Evolutionary conservation across 2,888 invertebrate genomes (phyloP).

Genomic region (Drosophila subquinaria): DNA sequence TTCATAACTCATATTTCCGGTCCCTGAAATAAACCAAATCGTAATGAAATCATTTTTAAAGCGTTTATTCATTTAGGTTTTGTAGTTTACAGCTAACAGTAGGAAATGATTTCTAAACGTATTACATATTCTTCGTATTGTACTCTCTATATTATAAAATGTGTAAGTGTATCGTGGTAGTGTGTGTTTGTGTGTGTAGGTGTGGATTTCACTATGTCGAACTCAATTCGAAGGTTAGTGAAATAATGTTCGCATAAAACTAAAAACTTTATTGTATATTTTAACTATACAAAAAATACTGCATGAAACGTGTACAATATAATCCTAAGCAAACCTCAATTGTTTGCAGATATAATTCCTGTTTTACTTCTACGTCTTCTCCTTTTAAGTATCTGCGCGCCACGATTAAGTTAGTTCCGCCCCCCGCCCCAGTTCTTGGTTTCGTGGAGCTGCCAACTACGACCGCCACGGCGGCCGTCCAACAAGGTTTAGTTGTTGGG

Average conservation of each 20-base stretch:
- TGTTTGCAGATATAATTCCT: conserved; percentile 45
- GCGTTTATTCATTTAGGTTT: conserved; percentile 75
- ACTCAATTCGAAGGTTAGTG: conserved; percentile 65
- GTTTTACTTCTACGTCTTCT: conserved; percentile 16
- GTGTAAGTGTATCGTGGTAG: conserved; percentile 28
- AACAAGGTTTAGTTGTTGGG: conserved; percentile 77
- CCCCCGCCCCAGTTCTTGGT: conserved; percentile 41
- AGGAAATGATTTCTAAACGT: conserved; percentile 79
- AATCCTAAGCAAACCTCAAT: conserved; percentile 46
- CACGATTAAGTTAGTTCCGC: conserved; percentile 66
- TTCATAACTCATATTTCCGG: no score
- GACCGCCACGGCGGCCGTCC: conserved; percentile 55
- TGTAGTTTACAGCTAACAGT: conserved; percentile 78
- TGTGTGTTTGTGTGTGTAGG: conserved; percentile 3
- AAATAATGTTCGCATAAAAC: conserved; percentile 52
- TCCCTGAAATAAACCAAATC: conserved; percentile 1
- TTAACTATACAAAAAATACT: conserved; percentile 80
- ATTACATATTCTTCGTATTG: conserved; percentile 47
- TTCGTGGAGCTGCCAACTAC: conserved; percentile 63
- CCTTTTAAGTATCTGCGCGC: conserved; percentile 71
- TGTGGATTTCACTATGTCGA: conserved; percentile 47
- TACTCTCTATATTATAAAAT: conserved; percentile 60
- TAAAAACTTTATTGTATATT: conserved; percentile 75
- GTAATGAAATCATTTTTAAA: conserved; percentile 56
- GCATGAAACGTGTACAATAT: conserved; percentile 72